Base-by-base conservation (phyloP, 2,888 invertebrate species). In the Heliconius charithonia region DNA sequence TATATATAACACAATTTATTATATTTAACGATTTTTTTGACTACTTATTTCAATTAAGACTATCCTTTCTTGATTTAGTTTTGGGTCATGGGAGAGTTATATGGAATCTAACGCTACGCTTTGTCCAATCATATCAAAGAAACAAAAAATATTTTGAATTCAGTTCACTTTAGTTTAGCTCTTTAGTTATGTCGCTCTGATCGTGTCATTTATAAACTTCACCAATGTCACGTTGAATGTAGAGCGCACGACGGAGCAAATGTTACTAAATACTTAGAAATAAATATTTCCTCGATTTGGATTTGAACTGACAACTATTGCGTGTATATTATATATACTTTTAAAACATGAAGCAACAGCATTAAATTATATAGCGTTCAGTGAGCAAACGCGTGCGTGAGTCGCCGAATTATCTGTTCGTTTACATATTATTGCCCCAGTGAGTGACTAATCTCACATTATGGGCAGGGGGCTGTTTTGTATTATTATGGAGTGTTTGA, bases 301-400 rank as follows among this genome's bases (percentile, higher is more conserved):
- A 9, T 37, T 37, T 37, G 32, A 37, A 37, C 7, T 7, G 32
- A 37, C 9, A 9, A 9, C 32, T 37, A 37, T 37, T 45, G 1
- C 0, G 16, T 45, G 16, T 45, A 45, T 1, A 45, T 13, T 45
- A 45, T 45, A 16, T 45, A 45, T 45, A 59, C 10, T n/a, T 59
- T 29, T 4, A 29, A 29, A 29, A 29, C 29, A 4, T 29, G 3
- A 70, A 70, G 27, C 25, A 45, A 51, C 51, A 51, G 29, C 37
- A 22, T 67, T 12, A 67, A 12, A n/a, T 67, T 67, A 67, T 37
- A 16, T 25, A 27, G 37, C 12, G 12, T 29, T 62, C 32, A 82
- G 82, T 85, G 80, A 84, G 85, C 84, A 83, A 83, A 3, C 41
- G 77, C 29, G 73, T 73, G 77, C 76, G 72, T 56, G 79, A 69